A percentile compares a stretch with the other conserved stretches of the same genome.
These are phyloP conservation scores for Semaprochilodus insignis DNA, from an alignment of 2,797 vertebrate species.

Conservation along the genomic window DNA sequence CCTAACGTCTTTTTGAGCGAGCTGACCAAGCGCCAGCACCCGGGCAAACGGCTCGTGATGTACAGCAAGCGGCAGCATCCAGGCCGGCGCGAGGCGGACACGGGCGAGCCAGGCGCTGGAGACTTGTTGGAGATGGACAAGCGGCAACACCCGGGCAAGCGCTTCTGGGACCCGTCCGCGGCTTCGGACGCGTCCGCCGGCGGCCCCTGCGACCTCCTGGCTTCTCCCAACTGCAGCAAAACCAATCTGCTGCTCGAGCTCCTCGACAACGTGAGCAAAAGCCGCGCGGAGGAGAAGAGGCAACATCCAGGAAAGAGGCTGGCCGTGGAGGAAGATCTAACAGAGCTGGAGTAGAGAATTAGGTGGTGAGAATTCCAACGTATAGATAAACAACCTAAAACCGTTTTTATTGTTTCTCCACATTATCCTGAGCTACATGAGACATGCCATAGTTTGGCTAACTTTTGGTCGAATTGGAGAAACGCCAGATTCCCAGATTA, in stretches of 20 bases:
- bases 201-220: conserved; percentile 79
- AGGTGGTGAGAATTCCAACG: conserved; percentile 57
- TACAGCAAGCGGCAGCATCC: conserved; percentile 82
- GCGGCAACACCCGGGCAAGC: conserved; percentile 88
- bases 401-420: conserved; percentile 56
- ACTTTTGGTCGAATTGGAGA: background rate
- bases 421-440: conserved; percentile 35
- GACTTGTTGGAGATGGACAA: conserved; percentile 76
- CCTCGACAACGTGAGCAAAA: conserved; percentile 80
- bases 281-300: conserved; percentile 82
- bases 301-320: conserved; percentile 90
- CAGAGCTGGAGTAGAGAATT: conserved; percentile 67
- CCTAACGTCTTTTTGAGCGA: conserved; percentile 69
- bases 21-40: conserved; percentile 86
- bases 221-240: conserved; percentile 79
- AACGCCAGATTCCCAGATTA: no score
- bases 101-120: conserved; percentile 66
- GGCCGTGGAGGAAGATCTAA: conserved; percentile 73
- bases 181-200: conserved; percentile 71
- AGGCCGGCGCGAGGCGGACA: conserved; percentile 75
- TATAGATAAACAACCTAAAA: conserved; percentile 63
- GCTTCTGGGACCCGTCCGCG: conserved; percentile 73
- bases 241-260: conserved; percentile 83
- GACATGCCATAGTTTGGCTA: background rate
- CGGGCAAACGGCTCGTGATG: conserved; percentile 80